Base-by-base conservation (phyloP, 2,113 vertebrate genomes). In the Girardinichthys multiradiatus region DNA sequence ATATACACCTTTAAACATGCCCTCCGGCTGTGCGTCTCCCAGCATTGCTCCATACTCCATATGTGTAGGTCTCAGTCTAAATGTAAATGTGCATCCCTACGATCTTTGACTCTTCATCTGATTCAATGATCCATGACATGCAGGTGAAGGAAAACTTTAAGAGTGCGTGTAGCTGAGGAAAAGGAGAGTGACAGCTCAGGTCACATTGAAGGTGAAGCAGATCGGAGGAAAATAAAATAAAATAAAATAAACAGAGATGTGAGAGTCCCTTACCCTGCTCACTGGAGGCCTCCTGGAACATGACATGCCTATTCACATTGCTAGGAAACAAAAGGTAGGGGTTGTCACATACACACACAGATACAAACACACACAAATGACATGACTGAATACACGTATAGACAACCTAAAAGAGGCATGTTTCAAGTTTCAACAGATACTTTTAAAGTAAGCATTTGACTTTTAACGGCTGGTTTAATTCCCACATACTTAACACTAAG, bases 281-380 rank as follows among this genome's bases (percentile, higher is more conserved):
- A 68, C 63, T 27, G 54, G 66, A 85, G 74, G 51, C 37, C 59
- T 69, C 17, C 63, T 37, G 33, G 59, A 86, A 90, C 90, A 92
- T 64, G 87, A 90, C 75, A 88, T 84, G 69, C 90, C 89, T n/a
- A n/a, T n/a, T n/a, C n/a, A n/a, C n/a, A n/a, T n/a, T n/a, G n/a
- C n/a, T n/a, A n/a, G n/a, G n/a, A n/a, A n/a, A n/a, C n/a, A n/a
- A n/a, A n/a, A 51, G 15, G 27, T 4, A 27, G 24, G 28, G 24
- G 57, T 31, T 58, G 4, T 31, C 42, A 19, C 42, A 66, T 4
- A 70, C 48, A 63, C 59, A 67, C 26, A 27, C 12, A 51, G 8
- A 64, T 54, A 81, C 8, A 35, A 19, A 60, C 8, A 27, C 31
- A 33, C 0, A 13, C 31, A n/a, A 8, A 37, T 11, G 4, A 74